These are phyloP conservation scores for Paedocypris sp. DNA, from an alignment of 2,113 vertebrate genomes.

Conservation along the genomic window DNA sequence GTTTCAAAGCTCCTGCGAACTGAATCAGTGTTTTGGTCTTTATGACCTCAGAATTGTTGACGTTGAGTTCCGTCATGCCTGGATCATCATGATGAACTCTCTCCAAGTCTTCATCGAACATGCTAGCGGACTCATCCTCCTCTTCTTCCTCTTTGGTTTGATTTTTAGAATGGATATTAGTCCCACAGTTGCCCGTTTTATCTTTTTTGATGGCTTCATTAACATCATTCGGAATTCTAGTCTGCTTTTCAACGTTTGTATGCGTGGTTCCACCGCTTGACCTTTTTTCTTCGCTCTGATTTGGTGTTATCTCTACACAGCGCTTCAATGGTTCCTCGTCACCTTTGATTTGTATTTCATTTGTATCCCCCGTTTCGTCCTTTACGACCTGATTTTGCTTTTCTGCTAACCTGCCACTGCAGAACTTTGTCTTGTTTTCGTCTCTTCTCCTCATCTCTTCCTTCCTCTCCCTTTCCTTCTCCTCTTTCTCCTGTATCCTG, in stretches of 20 bases:
- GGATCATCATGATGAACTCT: slow-evolving; percentile 75
- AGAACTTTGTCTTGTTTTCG: slow-evolving; percentile 43
- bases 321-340: no score
- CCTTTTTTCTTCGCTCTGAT: slow-evolving; percentile 33
- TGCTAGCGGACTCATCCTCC: slow-evolving; percentile 69
- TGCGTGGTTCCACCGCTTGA: slow-evolving; percentile 15
- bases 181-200: slow-evolving; percentile 43
- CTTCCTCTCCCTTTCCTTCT: slow-evolving; percentile 54
- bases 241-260: slow-evolving; percentile 38
- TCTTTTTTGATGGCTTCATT: not conserved
- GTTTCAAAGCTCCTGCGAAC: slow-evolving; percentile 79
- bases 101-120: slow-evolving; percentile 86
- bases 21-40: slow-evolving; percentile 83
- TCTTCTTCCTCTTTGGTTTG: slow-evolving; percentile 54
- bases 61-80: slow-evolving; percentile 71
- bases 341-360: slow-evolving; percentile 8
- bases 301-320: no score
- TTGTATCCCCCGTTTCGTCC: slow-evolving; percentile 24
- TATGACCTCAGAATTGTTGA: slow-evolving; percentile 97
- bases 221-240: slow-evolving; percentile 26
- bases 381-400: slow-evolving; percentile 45
- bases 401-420: slow-evolving; percentile 53
- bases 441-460: slow-evolving; percentile 42
- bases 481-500: slow-evolving; percentile 53
- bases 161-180: slow-evolving; percentile 39